A percentile compares a stretch with the other conserved stretches of the same genome.
Evolutionary conservation across 2,797 vertebrate species (phyloP).

Genomic region (Huso huso): DNA sequence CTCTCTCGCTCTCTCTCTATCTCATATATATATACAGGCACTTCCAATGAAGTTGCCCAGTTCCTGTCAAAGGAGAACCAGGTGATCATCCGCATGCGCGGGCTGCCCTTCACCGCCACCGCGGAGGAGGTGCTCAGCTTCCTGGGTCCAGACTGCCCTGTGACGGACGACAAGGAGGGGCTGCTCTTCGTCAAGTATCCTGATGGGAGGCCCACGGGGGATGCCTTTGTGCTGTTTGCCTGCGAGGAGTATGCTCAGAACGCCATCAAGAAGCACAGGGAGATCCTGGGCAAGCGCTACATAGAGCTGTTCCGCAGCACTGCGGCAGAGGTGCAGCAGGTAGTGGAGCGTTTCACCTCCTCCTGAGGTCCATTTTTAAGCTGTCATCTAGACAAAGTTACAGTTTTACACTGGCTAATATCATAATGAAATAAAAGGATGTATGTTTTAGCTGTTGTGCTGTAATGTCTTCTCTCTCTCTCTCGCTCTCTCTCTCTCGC

Average conservation of each 20-base stretch:
- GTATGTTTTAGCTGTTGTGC: no score
- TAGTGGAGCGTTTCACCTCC: constrained; percentile 27
- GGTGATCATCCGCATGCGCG: constrained; percentile 88
- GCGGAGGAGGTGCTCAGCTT: constrained; percentile 81
- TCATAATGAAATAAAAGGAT: no score
- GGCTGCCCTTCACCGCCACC: constrained; percentile 83
- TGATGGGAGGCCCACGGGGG: constrained; percentile 87
- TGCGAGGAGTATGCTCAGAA: constrained; percentile 93
- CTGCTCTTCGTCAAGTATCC: constrained; percentile 94
- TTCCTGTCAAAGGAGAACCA: constrained; percentile 94
- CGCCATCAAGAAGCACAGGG: constrained; percentile 90
- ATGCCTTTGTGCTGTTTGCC: constrained; percentile 91
- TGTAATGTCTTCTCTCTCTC: no score
- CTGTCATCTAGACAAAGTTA: no score
- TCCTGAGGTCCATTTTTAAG: no score
- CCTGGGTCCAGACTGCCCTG: constrained; percentile 79
- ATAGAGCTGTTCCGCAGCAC: constrained; percentile 95
- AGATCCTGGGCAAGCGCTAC: constrained; percentile 91
- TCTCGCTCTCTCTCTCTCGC: no score
- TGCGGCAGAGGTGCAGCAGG: constrained; percentile 92
- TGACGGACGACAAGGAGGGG: constrained; percentile 79
- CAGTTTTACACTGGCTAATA: no score
- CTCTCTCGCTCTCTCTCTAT: no score
- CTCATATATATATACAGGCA: no score
- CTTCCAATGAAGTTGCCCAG: constrained; percentile 91